Evolutionary conservation across 2,113 vertebrate genomes (phyloP).

Genomic region (Labeo catla): DNA sequence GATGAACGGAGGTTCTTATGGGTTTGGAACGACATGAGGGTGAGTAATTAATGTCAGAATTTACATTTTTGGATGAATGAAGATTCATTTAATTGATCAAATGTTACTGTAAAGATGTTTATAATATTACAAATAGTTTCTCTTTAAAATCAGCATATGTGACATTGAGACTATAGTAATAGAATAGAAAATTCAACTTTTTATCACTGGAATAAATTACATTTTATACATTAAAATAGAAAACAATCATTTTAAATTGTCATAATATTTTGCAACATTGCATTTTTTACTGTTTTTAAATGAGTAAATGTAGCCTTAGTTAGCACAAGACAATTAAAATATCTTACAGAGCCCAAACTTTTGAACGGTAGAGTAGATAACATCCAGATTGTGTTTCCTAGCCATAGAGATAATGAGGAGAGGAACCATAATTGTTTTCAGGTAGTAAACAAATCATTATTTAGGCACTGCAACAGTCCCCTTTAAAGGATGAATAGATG

Average conservation of each 20-base stretch:
- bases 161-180: background rate
- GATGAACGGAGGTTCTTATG: too few species aligned
- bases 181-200: too few species aligned
- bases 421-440: background rate
- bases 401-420: background rate
- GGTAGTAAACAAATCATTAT: constrained; percentile 9
- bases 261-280: background rate
- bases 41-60: too few species aligned
- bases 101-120: background rate
- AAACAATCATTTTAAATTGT: background rate
- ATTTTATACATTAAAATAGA: background rate
- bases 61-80: background rate
- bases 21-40: too few species aligned
- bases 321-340: background rate
- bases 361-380: background rate
- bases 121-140: background rate
- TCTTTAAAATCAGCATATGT: background rate
- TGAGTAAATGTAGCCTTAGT: background rate
- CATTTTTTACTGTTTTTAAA: background rate
- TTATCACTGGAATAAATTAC: too few species aligned
- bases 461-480: background rate
- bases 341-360: background rate
- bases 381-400: background rate
- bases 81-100: background rate
- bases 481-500: background rate